Evolutionary conservation across 1,140 invertebrate species (phyloP).

Genomic region (Triops longicaudatus): DNA sequence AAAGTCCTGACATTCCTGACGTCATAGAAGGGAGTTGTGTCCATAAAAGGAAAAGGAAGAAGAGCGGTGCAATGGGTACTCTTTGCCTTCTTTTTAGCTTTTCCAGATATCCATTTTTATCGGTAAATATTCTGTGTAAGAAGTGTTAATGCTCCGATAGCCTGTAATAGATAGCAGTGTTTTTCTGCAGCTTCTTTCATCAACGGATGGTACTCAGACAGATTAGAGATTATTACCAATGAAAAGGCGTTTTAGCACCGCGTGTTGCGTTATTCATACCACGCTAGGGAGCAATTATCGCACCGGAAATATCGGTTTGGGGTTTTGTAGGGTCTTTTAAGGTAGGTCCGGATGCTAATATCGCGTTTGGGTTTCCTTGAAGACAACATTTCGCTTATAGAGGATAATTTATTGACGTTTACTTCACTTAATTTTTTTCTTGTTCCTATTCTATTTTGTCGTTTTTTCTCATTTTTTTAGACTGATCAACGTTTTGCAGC

Average conservation of each 20-base stretch:
- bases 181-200: too few relatives aligned
- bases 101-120: neutral
- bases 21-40: neutral
- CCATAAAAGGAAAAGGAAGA: neutral
- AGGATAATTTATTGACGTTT: neutral
- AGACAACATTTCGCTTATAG: neutral
- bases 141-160: too few relatives aligned
- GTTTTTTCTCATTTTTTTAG: constrained; percentile 34
- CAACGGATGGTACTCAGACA: too few relatives aligned
- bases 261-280: neutral
- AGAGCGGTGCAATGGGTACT: neutral
- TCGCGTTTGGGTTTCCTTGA: neutral
- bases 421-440: neutral
- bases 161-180: too few relatives aligned
- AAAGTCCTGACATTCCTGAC: neutral
- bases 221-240: neutral
- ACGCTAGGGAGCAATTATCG: neutral
- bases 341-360: neutral
- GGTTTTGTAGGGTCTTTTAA: neutral
- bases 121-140: too few relatives aligned
- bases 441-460: neutral
- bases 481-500: constrained; percentile 40
- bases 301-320: neutral
- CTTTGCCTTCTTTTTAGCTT: neutral
- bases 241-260: neutral